Evolutionary conservation across 2,113 vertebrate genomes (phyloP).

Genomic region (Polypterus senegalus): DNA sequence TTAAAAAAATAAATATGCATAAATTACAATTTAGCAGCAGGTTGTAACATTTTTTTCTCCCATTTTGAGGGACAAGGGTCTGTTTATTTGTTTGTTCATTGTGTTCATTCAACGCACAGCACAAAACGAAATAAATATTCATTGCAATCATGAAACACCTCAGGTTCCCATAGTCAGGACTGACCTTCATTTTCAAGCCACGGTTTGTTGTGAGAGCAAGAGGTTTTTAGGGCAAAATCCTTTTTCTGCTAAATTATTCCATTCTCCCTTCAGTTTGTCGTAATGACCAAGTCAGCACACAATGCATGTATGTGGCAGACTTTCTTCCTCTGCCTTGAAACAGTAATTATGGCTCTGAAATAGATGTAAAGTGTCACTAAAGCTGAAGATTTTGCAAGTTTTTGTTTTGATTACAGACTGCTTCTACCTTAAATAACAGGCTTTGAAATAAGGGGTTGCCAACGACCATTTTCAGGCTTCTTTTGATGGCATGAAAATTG

Average conservation of each 20-base stretch:
- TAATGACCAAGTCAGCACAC: slow-evolving; percentile 61
- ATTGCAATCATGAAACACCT: slow-evolving; percentile 6
- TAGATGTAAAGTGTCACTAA: slow-evolving; percentile 80
- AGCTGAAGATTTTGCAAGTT: slow-evolving; percentile 75
- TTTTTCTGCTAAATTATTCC: slow-evolving; percentile 19
- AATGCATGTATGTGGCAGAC: slow-evolving; percentile 64
- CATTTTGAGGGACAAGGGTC: too few relatives aligned
- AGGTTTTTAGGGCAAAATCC: slow-evolving; percentile 1
- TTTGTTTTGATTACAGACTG: slow-evolving; percentile 88
- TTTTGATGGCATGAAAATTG: slow-evolving; percentile 84
- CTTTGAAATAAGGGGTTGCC: slow-evolving; percentile 96
- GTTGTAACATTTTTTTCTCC: too few relatives aligned
- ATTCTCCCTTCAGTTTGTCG: slow-evolving; percentile 28
- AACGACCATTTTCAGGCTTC: slow-evolving; percentile 56
- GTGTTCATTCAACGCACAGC: too few relatives aligned
- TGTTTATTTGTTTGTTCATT: too few relatives aligned
- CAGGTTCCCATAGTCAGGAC: slow-evolving; percentile 6
- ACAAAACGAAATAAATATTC: not conserved
- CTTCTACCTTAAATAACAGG: slow-evolving; percentile 93
- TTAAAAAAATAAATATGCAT: too few relatives aligned
- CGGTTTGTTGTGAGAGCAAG: not conserved
- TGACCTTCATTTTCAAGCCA: slow-evolving; percentile 4
- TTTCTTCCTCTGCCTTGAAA: slow-evolving; percentile 53
- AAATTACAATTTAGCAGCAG: too few relatives aligned
- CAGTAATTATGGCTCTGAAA: slow-evolving; percentile 89